Evolutionary conservation across 1,140 invertebrate species (phyloP), one percentile per base, ranked within the genome.

Genomic region (Thalassaphorura encarpata): DNA sequence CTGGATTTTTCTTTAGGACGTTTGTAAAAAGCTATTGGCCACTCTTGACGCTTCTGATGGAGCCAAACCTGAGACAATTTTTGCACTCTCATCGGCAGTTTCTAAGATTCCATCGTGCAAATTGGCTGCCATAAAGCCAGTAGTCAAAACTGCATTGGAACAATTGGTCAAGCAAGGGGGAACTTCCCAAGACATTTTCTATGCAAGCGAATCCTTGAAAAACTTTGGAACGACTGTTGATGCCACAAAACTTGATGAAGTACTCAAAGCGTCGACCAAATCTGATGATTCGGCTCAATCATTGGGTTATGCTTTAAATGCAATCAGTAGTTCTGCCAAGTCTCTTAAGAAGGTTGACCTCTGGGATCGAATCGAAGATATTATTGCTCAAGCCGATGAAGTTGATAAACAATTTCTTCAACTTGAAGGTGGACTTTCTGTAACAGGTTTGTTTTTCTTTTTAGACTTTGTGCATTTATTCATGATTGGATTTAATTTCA

Each of bases 301-400:
- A 19, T 23, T 63, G 15, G 61, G 61, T n/a, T 63, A 59, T 36
- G 56, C 61, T 4, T 46, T 63, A 40, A 59, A 57, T 56, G 61
- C 57, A 13, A 48, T 57, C 1, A 42, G 55, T 13, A 18, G 8
- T 23, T 18, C 21, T 13, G 54, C 28, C 31, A 63, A 63, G 50
- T 11, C 47, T 33, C 47, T 47, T 1, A 52, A 58, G 33, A 63
- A 63, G 23, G n/a, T 56, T 11, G 61, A 63, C 15, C 27, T 60
- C 13, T 63, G 61, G 61, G 81, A 88, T 54, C 79, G 85, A 45
- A 83, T 95, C 45, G 89, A 94, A 75, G 90, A 95, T 74, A 83
- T 88, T 40, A 76, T 96, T 61, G 83, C 89, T 15, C 90, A 96
- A 70, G 92, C 92, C 29, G 93, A 98, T 77, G 92, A 97, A 79